Conservation (phyloP, 1,140 invertebrate species). For the Anoplolepis gracilipes region DNA sequence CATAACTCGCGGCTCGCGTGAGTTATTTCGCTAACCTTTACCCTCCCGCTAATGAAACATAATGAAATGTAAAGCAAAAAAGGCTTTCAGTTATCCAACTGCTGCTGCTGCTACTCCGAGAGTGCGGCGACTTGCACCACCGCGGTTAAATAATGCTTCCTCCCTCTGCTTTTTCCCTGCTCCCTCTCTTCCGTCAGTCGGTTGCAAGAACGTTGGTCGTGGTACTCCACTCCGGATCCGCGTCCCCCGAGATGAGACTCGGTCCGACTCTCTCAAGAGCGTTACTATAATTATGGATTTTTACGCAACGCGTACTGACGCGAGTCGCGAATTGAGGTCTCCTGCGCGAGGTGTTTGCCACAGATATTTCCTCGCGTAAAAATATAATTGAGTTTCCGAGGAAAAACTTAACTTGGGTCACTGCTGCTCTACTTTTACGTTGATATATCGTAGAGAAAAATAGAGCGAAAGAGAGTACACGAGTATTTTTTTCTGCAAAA, state of each 20-base stretch:
- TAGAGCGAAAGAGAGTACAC: not conserved
- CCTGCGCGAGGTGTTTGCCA: not conserved
- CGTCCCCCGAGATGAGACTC: not conserved
- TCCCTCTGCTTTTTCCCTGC: no score
- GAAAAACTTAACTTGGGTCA: not conserved
- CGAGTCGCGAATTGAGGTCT: constrained; percentile 35
- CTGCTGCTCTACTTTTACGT: not conserved
- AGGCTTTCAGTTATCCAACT: constrained; percentile 58
- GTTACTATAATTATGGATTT: constrained; percentile 56
- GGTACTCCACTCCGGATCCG: not conserved
- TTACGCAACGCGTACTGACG: constrained; percentile 41
- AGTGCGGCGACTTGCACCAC: not conserved
- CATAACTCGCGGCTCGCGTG: constrained; percentile 19
- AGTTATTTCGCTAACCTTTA: not conserved
- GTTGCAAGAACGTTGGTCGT: constrained; percentile 1
- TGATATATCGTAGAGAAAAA: not conserved
- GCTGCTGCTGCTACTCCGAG: not conserved
- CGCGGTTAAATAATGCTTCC: constrained; percentile 63
- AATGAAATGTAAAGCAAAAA: constrained; percentile 63
- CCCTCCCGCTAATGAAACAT: constrained; percentile 54
- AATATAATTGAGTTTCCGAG: constrained; percentile 24
- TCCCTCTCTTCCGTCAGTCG: no score
- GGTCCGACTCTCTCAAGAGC: not conserved
- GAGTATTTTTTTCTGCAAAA: not conserved
- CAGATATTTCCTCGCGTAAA: constrained; percentile 14